Evolutionary conservation across 1,140 invertebrate species (phyloP).

Genomic region (Bombus balteatus): DNA sequence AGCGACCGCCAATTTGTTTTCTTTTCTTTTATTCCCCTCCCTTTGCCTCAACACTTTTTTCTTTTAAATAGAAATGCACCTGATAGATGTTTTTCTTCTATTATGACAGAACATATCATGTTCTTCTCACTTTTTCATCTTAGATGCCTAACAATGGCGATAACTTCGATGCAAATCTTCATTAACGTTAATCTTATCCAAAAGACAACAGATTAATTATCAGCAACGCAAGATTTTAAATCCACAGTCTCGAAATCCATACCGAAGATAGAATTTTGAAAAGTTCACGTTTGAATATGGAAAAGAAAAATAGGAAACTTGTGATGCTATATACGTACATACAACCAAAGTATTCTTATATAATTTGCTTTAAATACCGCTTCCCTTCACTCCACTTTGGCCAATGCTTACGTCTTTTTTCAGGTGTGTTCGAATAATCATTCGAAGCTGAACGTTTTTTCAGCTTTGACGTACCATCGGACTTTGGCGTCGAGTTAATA

Average conservation of each 20-base stretch:
- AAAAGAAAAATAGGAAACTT: slow-evolving; percentile 30
- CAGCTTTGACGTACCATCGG: slow-evolving; percentile 64
- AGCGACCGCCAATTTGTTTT: slow-evolving; percentile 70
- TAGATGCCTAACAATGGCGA: slow-evolving; percentile 24
- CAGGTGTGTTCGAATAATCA: slow-evolving; percentile 72
- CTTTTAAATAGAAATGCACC: slow-evolving; percentile 63
- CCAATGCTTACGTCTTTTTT: slow-evolving; percentile 77
- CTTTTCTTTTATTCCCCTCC: slow-evolving; percentile 24
- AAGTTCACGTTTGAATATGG: neutral
- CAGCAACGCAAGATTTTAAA: slow-evolving; percentile 18
- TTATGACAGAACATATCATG: neutral
- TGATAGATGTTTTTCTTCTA: slow-evolving; percentile 26
- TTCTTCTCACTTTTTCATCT: slow-evolving; percentile 26
- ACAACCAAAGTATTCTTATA: slow-evolving; percentile 65
- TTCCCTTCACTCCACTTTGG: slow-evolving; percentile 78
- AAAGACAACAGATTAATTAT: slow-evolving; percentile 24
- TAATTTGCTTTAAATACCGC: slow-evolving; percentile 78
- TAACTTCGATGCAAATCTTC: too few species aligned
- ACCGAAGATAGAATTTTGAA: slow-evolving; percentile 19
- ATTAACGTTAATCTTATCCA: slow-evolving; percentile 15
- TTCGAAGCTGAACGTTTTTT: slow-evolving; percentile 72
- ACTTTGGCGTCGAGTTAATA: slow-evolving; percentile 50
- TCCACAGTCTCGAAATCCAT: slow-evolving; percentile 1
- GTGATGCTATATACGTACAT: slow-evolving; percentile 26
- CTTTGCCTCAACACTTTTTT: neutral